Conservation (phyloP, 2,888 invertebrate genomes). For the Axea sp. region DNA sequence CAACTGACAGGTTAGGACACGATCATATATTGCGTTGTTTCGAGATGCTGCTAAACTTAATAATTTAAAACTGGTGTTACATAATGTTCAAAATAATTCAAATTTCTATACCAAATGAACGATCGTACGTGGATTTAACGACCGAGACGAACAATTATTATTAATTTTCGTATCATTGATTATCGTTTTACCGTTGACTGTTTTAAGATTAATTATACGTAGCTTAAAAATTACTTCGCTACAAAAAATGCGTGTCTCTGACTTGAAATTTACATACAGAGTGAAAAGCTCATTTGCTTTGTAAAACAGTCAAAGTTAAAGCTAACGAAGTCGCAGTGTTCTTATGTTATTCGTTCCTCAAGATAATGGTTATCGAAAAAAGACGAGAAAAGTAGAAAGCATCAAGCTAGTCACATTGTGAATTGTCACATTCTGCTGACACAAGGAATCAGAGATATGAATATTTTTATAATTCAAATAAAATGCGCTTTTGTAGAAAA, state of each 20-base stretch:
- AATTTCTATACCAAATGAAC: no score
- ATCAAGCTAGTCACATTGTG: conserved; percentile 9
- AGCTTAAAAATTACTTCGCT: conserved; percentile 7
- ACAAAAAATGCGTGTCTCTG: conserved; percentile 6
- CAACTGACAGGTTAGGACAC: no score
- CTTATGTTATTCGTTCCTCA: conserved; percentile 31
- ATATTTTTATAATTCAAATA: conserved; percentile 33
- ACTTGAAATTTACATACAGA: conserved; percentile 42
- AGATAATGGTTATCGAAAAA: conserved; percentile 27
- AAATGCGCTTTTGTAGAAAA: no score
- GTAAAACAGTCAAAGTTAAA: conserved; percentile 27
- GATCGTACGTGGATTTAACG: no score
- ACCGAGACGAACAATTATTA: no score
- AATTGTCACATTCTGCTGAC: conserved; percentile 22
- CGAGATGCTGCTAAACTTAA: no score
- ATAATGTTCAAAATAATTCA: no score
- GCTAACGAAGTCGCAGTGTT: conserved; percentile 41
- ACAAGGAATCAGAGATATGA: conserved; percentile 4
- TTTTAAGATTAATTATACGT: conserved; percentile 29
- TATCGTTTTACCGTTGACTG: no score
- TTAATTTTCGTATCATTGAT: no score
- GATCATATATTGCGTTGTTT: no score
- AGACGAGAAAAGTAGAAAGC: conserved; percentile 13
- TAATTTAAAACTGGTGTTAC: no score
- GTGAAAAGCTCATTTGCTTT: conserved; percentile 48